Evolutionary conservation across 2,113 vertebrate genomes (phyloP).

Genomic region (Periophthalmodon schlosseri): DNA sequence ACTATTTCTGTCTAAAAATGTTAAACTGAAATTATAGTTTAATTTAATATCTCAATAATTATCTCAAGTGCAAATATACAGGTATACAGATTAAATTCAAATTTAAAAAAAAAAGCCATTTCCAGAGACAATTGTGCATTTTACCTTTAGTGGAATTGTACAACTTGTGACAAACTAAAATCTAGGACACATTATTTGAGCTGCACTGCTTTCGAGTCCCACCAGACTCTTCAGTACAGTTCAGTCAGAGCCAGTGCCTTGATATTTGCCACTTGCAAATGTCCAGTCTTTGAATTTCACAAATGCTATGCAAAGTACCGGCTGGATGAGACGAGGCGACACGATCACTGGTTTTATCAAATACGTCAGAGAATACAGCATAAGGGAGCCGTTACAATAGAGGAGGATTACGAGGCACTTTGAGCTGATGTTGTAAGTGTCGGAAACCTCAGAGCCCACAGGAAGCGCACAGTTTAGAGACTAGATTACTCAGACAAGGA

Average conservation of each 20-base stretch:
- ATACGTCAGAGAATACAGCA: background rate
- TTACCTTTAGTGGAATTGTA: background rate
- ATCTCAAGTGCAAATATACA: too few species aligned
- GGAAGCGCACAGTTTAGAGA: background rate
- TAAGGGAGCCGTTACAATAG: background rate
- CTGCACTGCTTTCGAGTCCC: background rate
- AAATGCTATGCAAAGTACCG: conserved; percentile 44
- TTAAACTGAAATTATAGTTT: too few species aligned
- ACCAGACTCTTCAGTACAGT: background rate
- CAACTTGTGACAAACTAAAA: background rate
- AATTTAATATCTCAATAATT: too few species aligned
- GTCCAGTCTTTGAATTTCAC: conserved; percentile 30
- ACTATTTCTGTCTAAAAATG: too few species aligned
- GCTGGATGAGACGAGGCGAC: background rate
- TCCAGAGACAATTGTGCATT: background rate
- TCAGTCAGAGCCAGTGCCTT: conserved; percentile 11
- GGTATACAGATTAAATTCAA: too few species aligned
- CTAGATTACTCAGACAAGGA: background rate
- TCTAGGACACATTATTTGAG: background rate
- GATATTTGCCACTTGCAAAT: conserved; percentile 43
- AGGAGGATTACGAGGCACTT: background rate
- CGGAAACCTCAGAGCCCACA: conserved; percentile 8
- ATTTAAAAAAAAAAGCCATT: too few species aligned
- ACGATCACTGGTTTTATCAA: background rate
- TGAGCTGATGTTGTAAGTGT: background rate